Base-by-base conservation (phyloP, 2,888 invertebrate species). In the Thysanoteuthis rhombus region DNA sequence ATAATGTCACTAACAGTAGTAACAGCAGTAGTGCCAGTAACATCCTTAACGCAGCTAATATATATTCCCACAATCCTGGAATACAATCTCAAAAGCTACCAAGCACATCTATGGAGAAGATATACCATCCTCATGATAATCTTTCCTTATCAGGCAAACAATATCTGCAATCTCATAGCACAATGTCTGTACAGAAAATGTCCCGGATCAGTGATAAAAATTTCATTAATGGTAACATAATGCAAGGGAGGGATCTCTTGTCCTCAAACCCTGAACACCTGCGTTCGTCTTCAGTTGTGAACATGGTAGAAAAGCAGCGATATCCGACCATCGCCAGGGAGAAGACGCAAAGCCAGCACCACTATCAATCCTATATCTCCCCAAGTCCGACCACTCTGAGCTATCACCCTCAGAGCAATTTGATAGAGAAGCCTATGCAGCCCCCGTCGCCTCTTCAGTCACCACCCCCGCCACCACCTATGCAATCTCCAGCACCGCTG, bases 11-110 rank as follows among this genome's bases (percentile, higher is more conserved):
- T 4, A 91, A 12, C 25, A 40, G 25, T 52, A 52, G 16, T 39
- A 90, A 39, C 90, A 90, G n/a, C 90, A 90, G 90, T 36, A 90
- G 28, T 90, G n/a, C 38, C 39, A 91, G 28, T 91, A 91, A 91
- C 28, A 91, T 39, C 19, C 40, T 39, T 19, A 91, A 91, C 16
- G 19, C 40, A 16, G 39, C 39, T 91, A 91, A 40, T 91, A 40
- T 42, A 42, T 91, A 75, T 75, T n/a, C 75, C 3, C 75, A 75
- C n/a, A 75, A 75, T 12, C 12, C 75, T 36, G 75, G n/a, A 19
- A 75, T 75, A 12, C 39, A 42, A 39, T 39, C 91, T 28, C 91
- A 91, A 8, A 32, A 91, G n/a, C 91, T 42, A 40, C 40, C 42
- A 39, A 40, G 40, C 40, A 22, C 91, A 39, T 25, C 91, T 1